phyloP scores from a whole-genome alignment of 2,113 vertebrate species.

The Sinocyclocheilus rhinocerous region DNA sequence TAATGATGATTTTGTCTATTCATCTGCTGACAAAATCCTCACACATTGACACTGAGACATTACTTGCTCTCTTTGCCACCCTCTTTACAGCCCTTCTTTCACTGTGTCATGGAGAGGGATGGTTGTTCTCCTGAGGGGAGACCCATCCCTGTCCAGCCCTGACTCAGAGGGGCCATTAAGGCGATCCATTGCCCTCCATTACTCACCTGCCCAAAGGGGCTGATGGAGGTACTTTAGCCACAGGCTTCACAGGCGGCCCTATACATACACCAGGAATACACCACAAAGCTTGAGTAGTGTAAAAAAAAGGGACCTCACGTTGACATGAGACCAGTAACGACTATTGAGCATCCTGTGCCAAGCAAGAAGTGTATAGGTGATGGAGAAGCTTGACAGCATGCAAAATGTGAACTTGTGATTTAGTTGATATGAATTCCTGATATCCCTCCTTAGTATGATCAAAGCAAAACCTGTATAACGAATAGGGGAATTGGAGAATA shows the following conservation, averaged over 20 bases:
- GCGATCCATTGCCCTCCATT: constrained; percentile 68
- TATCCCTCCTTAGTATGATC: not conserved
- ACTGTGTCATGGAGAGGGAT: constrained; percentile 56
- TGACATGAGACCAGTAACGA: not conserved
- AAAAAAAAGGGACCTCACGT: not conserved
- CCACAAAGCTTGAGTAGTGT: not conserved
- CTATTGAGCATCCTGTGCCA: not conserved
- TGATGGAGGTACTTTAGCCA: constrained; percentile 37
- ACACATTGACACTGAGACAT: not conserved
- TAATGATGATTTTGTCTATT: not conserved
- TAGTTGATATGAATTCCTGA: not conserved
- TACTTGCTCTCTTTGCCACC: constrained; percentile 55
- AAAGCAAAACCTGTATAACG: not conserved
- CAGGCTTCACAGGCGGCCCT: constrained; percentile 17
- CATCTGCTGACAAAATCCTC: not conserved
- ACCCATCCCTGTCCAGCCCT: constrained; percentile 52
- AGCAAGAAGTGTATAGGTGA: not conserved
- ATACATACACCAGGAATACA: not conserved
- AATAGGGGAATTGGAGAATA: not conserved
- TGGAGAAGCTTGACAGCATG: not conserved
- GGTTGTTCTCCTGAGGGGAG: constrained; percentile 54
- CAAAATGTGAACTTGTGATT: not conserved
- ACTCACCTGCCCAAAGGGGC: constrained; percentile 57
- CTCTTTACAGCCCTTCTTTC: constrained; percentile 47
- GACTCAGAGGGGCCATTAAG: constrained; percentile 68